Base-by-base conservation (phyloP, 2,888 invertebrate genomes). In the Meandrusa payeni region DNA sequence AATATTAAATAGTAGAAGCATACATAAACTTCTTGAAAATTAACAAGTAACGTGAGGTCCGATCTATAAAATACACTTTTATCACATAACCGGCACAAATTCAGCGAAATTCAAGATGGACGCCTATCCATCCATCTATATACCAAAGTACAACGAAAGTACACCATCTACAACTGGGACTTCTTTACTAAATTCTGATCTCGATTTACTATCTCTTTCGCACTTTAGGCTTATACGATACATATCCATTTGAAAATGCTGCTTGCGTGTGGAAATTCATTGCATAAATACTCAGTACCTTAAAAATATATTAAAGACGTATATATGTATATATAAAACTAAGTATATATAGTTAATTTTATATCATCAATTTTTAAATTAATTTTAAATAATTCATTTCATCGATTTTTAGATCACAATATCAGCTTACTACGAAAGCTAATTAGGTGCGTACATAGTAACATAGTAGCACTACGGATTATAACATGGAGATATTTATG, bases 101-200 rank as follows among this genome's bases (percentile, higher is more conserved):
- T 89, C 90, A 91, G 89, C 88, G 89, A 90, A 90, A 91, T 92
- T 90, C 93, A 93, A 93, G 92, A 93, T 93, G 93, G 93, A 93
- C 91, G 92, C 92, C 90, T 90, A 91, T 91, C 90, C 90, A 90
- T 91, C 72, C 70, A 69, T 57, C 72, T 68, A 65, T 33, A 33
- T 47, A 50, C 40, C 51, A 46, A 47, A 51, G 43, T 40, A 36
- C 41, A 39, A 39, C 34, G 34, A 37, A 34, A 23, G 38, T 38
- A 43, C 41, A 41, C 41, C 28, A 28, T 41, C 28, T 28, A 41
- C 34, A 41, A 41, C 41, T 41, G 41, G 27, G 34, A 41, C 41
- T 41, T 29, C 39, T 31, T 40, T 33, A 13, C 39, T 44, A 44
- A 36, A 47, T 31, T 47, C 50, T 45, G 47, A 41, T 39, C 41